These are phyloP conservation scores for Porites australiensis DNA, from an alignment of 64 coral and sea anemone species.

Conservation along the genomic window DNA sequence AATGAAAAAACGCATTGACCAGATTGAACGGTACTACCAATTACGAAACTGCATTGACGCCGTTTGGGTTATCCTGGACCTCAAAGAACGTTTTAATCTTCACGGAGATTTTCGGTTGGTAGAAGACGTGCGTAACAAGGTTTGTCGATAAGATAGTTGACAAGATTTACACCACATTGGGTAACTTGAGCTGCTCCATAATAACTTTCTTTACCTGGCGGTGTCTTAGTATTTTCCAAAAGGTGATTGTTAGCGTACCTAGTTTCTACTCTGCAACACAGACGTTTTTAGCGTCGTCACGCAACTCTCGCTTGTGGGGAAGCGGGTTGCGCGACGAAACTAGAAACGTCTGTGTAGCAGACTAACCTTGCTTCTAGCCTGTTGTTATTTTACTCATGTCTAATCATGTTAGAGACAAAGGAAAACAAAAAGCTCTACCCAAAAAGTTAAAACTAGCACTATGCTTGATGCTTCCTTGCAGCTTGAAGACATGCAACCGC, in stretches of 20 bases:
- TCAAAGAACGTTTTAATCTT: slow-evolving; percentile 24
- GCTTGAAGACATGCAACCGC: too few relatives aligned
- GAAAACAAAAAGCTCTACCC: too few relatives aligned
- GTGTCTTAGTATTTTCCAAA: background rate
- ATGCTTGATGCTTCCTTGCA: background rate
- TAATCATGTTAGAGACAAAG: too few relatives aligned
- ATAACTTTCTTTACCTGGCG: background rate
- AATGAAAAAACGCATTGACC: background rate
- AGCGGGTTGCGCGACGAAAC: too few relatives aligned
- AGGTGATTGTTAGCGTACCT: too few relatives aligned
- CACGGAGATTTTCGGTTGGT: slow-evolving; percentile 37
- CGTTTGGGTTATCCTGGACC: slow-evolving; percentile 25
- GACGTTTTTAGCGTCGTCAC: too few relatives aligned
- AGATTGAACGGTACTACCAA: slow-evolving; percentile 34
- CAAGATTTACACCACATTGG: background rate
- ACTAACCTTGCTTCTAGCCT: too few relatives aligned
- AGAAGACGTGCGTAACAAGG: slow-evolving; percentile 23
- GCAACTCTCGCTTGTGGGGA: too few relatives aligned
- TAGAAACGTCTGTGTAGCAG: too few relatives aligned
- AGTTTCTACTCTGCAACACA: background rate
- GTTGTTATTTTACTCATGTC: too few relatives aligned
- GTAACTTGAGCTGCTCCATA: background rate
- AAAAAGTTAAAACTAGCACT: too few relatives aligned
- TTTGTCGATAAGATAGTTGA: background rate
- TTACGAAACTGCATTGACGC: slow-evolving; percentile 12